Evolutionary conservation across 2,797 vertebrate species (phyloP).

Genomic region (Chromis chromis): DNA sequence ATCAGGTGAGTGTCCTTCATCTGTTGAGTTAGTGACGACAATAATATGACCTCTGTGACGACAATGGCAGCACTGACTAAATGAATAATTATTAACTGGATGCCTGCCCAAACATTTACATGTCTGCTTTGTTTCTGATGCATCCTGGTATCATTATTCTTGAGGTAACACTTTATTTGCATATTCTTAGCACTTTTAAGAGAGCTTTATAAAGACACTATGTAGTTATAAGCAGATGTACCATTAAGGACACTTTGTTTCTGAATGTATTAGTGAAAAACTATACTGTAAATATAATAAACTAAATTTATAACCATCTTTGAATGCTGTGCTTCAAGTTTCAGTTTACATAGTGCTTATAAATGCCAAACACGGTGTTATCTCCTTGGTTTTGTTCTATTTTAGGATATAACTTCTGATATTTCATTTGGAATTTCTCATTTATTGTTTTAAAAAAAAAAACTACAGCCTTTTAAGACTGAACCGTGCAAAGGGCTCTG

Average conservation of each 20-base stretch:
- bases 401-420: not conserved
- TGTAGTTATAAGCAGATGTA: not conserved
- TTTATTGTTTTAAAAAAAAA: not conserved
- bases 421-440: not conserved
- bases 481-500: not conserved
- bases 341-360: not conserved
- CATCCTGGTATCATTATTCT: not conserved
- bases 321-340: too few relatives aligned
- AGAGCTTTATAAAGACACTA: not conserved
- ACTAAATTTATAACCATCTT: too few relatives aligned
- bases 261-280: not conserved
- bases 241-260: not conserved
- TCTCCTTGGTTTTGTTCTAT: not conserved
- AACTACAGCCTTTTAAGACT: not conserved
- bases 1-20: too few relatives aligned
- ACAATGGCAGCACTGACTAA: not conserved
- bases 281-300: not conserved
- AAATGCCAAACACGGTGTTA: not conserved
- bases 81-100: not conserved
- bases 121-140: not conserved
- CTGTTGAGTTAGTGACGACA: too few relatives aligned
- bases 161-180: not conserved
- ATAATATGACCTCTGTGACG: too few relatives aligned
- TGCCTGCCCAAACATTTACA: not conserved
- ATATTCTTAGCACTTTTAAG: not conserved